phyloP scores from a whole-genome alignment of 2,797 vertebrate genomes.

The Anguilla marmorata region DNA sequence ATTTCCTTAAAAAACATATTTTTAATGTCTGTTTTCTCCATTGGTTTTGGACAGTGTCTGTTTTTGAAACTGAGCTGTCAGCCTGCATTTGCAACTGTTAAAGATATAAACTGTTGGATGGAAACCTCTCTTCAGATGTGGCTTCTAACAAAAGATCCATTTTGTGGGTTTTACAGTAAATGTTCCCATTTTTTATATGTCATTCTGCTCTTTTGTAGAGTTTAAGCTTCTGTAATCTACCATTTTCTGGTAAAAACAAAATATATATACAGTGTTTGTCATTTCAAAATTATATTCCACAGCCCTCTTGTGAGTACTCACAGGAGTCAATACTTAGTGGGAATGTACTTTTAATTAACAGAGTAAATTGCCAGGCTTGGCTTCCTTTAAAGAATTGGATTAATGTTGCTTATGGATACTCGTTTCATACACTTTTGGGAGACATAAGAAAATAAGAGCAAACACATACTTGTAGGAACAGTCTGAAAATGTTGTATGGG shows the following conservation, averaged over 20 bases:
- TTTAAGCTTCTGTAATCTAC: slow-evolving; percentile 17
- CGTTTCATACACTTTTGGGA: neutral
- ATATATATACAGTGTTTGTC: neutral
- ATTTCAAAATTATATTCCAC: neutral
- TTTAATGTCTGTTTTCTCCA: neutral
- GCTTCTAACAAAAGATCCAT: neutral
- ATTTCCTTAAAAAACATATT: neutral
- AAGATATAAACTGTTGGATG: neutral
- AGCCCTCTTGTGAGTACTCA: neutral
- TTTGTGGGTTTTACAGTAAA: slow-evolving; percentile 1
- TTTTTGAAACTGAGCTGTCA: slow-evolving; percentile 1
- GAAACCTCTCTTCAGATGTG: slow-evolving; percentile 23
- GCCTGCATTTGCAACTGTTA: slow-evolving; percentile 11
- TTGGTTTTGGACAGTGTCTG: slow-evolving; percentile 13
- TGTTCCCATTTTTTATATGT: slow-evolving; percentile 21
- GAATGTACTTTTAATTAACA: slow-evolving; percentile 22
- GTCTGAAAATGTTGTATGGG: neutral
- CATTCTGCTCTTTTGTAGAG: neutral
- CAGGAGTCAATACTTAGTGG: neutral
- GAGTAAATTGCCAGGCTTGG: neutral
- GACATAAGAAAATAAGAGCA: neutral
- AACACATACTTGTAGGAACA: neutral
- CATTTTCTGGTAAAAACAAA: neutral
- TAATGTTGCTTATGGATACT: neutral
- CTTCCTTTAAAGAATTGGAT: neutral